Conservation (phyloP, 2,113 vertebrate genomes). For the Melanocharis versteri region DNA sequence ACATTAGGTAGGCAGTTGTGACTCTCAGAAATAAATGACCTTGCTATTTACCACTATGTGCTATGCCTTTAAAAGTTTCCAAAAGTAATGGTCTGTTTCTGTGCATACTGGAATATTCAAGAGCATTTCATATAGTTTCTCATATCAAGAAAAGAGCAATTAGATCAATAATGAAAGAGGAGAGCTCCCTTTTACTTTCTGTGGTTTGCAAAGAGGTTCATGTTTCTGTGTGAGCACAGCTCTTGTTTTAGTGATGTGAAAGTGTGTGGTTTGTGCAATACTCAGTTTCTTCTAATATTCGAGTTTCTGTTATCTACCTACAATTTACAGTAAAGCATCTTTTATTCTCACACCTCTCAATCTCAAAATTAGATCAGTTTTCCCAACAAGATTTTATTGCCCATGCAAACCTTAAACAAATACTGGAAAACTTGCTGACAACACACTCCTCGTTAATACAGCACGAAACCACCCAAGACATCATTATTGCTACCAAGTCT, state of each 20-base stretch:
- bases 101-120: constrained; percentile 47
- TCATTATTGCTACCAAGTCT: neutral
- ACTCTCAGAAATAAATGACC: neutral
- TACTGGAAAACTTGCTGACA: neutral
- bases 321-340: constrained; percentile 75
- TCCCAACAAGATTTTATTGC: constrained; percentile 52
- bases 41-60: neutral
- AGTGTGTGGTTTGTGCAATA: constrained; percentile 73
- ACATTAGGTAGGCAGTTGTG: neutral
- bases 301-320: constrained; percentile 71
- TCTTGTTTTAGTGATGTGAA: constrained; percentile 79
- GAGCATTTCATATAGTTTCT: constrained; percentile 66
- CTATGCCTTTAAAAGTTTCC: constrained; percentile 31
- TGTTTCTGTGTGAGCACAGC: constrained; percentile 72
- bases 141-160: constrained; percentile 72
- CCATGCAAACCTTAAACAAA: constrained; percentile 11
- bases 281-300: constrained; percentile 72
- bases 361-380: constrained; percentile 70
- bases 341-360: constrained; percentile 62
- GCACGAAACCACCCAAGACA: neutral
- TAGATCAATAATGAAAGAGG: constrained; percentile 72
- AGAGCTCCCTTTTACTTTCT: constrained; percentile 74
- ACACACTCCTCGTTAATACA: neutral
- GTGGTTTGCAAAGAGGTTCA: constrained; percentile 75
- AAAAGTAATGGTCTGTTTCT: neutral